Evolutionary conservation across 2,113 vertebrate species (phyloP).

Genomic region (Turdus rufiventris): DNA sequence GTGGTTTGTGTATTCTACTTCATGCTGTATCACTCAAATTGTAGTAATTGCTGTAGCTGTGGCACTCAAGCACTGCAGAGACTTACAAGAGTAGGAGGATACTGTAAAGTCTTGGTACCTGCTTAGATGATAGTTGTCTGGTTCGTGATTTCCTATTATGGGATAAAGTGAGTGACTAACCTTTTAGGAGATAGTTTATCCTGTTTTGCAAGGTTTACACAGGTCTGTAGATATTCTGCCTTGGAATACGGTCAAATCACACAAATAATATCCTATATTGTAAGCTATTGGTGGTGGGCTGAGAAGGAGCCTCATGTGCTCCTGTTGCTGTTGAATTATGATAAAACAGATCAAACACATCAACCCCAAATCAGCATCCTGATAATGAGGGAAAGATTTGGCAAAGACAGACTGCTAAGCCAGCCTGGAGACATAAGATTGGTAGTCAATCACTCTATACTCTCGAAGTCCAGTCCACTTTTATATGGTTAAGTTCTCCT

Average conservation of each 20-base stretch:
- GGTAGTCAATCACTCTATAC: not conserved
- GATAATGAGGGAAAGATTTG: not conserved
- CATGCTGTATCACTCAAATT: not conserved
- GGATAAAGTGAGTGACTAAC: not conserved
- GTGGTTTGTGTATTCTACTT: not conserved
- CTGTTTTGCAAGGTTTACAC: not conserved
- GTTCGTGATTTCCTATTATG: not conserved
- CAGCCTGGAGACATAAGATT: not conserved
- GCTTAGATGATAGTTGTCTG: not conserved
- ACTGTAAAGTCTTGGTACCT: not conserved
- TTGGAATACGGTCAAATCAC: not conserved
- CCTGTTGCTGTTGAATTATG: not conserved
- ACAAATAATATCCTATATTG: not conserved
- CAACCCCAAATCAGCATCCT: not conserved
- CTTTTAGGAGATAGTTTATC: not conserved
- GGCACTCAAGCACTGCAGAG: not conserved
- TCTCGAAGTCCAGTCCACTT: not conserved
- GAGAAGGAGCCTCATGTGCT: not conserved
- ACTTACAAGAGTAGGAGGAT: not conserved
- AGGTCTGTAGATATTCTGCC: not conserved
- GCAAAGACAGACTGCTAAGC: not conserved
- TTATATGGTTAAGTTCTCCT: not conserved
- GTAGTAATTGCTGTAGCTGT: not conserved
- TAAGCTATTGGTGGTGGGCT: not conserved
- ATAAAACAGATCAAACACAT: not conserved